Evolutionary conservation across 2,888 invertebrate genomes (phyloP).

Genomic region (Branchipolynoe longqiensis): DNA sequence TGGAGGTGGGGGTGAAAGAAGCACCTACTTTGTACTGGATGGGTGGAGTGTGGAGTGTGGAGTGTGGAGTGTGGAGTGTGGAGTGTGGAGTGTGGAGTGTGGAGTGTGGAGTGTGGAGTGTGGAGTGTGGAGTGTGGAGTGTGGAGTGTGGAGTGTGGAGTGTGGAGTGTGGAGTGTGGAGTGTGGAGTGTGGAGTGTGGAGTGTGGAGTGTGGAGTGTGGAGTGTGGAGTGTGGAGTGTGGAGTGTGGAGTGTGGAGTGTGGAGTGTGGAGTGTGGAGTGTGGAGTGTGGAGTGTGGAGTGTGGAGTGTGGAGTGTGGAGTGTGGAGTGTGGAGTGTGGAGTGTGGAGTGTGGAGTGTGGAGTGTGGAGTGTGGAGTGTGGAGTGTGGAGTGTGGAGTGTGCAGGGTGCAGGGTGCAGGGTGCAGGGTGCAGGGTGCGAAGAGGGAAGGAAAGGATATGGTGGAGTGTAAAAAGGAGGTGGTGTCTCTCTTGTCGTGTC

Average conservation of each 20-base stretch:
- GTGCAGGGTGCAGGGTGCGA: not conserved
- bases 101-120: not conserved
- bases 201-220: constrained; percentile 9
- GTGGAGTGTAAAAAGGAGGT: not conserved
- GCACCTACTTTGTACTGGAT: constrained; percentile 27
- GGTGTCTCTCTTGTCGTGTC: not conserved
- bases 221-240: no score
- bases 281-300: no score
- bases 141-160: not conserved
- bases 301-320: no score
- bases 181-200: not conserved
- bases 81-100: not conserved
- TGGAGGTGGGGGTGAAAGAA: no score
- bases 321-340: no score
- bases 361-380: no score
- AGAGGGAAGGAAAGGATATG: not conserved
- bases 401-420: not conserved
- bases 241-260: no score
- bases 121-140: not conserved
- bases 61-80: not conserved
- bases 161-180: no score
- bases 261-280: no score
- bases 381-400: no score
- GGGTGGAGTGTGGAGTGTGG: not conserved
- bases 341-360: no score